phyloP scores from a whole-genome alignment of 2,888 invertebrate genomes.

The Aspidapion aeneum region DNA sequence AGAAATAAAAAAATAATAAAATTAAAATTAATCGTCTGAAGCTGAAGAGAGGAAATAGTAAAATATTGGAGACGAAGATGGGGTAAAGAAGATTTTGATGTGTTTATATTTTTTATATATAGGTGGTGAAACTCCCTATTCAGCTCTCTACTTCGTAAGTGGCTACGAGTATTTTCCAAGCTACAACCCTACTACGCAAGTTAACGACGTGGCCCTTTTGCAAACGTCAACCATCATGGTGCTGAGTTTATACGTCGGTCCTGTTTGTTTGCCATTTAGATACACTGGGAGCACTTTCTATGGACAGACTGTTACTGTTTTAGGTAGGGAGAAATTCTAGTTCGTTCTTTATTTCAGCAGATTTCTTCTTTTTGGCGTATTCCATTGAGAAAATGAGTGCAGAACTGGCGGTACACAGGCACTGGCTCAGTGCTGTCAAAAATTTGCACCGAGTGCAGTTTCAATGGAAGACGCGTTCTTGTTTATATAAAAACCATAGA shows the following conservation, averaged over 20 bases:
- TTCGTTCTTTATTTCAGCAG: too few species aligned
- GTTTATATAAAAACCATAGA: background rate
- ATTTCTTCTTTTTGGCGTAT: background rate
- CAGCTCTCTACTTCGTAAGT: slow-evolving; percentile 13
- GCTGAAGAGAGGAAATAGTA: too few species aligned
- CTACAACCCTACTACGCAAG: slow-evolving; percentile 15
- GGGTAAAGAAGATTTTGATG: too few species aligned
- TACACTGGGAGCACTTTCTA: slow-evolving; percentile 13
- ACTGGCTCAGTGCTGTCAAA: too few species aligned
- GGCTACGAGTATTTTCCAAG: slow-evolving; percentile 42
- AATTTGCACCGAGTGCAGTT: too few species aligned
- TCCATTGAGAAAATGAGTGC: too few species aligned
- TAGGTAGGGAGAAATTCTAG: slow-evolving; percentile 19
- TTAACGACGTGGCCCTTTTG: slow-evolving; percentile 54
- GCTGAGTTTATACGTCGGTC: slow-evolving; percentile 42
- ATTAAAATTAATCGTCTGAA: too few species aligned
- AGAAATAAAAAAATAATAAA: too few species aligned
- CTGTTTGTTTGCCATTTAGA: slow-evolving; percentile 26
- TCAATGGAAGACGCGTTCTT: too few species aligned
- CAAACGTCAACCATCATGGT: slow-evolving; percentile 38
- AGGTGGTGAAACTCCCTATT: slow-evolving; percentile 16
- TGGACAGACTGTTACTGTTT: slow-evolving; percentile 16
- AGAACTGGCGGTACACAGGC: too few species aligned
- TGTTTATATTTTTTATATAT: background rate
- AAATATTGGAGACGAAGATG: too few species aligned